A percentile compares a stretch with the other conserved stretches of the same genome.
Conservation (phyloP, 2,888 invertebrate genomes). For the Drosophila greeni region DNA sequence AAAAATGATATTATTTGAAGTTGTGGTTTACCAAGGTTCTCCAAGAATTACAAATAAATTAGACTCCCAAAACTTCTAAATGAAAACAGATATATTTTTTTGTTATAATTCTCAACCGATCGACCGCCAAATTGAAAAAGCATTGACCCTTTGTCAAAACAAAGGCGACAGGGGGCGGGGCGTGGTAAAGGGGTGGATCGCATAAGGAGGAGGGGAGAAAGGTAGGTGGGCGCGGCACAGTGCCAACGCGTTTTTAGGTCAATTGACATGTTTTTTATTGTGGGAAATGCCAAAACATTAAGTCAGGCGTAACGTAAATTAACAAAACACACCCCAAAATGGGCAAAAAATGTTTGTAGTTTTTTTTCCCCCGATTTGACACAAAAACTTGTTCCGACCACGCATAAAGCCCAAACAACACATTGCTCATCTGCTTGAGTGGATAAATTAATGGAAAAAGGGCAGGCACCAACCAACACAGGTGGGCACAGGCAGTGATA, state of each 20-base stretch:
- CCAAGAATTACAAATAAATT: too few species aligned
- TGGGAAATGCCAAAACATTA: conserved; percentile 48
- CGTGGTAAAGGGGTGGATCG: conserved; percentile 1
- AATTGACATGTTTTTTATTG: conserved; percentile 51
- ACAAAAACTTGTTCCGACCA: conserved; percentile 33
- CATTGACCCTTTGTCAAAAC: conserved; percentile 51
- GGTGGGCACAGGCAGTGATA: conserved; percentile 16
- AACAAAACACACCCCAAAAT: conserved; percentile 30
- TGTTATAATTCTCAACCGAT: conserved; percentile 3
- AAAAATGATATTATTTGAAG: too few species aligned
- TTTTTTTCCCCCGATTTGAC: conserved; percentile 4
- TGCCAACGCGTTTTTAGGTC: conserved; percentile 63
- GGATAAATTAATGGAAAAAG: conserved; percentile 19
- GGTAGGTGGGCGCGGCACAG: conserved; percentile 10
- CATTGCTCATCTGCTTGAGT: conserved; percentile 33
- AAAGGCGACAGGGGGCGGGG: background rate
- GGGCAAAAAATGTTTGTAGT: conserved; percentile 26
- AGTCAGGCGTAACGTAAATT: conserved; percentile 45
- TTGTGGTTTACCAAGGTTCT: too few species aligned
- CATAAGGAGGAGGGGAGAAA: background rate
- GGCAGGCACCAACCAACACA: conserved; percentile 13
- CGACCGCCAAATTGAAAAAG: conserved; percentile 47
- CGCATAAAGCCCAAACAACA: conserved; percentile 25
- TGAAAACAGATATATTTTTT: too few species aligned
- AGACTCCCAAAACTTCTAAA: too few species aligned